Evolutionary conservation across 2,888 invertebrate species (phyloP).

Genomic region (Cephus rjabovi): DNA sequence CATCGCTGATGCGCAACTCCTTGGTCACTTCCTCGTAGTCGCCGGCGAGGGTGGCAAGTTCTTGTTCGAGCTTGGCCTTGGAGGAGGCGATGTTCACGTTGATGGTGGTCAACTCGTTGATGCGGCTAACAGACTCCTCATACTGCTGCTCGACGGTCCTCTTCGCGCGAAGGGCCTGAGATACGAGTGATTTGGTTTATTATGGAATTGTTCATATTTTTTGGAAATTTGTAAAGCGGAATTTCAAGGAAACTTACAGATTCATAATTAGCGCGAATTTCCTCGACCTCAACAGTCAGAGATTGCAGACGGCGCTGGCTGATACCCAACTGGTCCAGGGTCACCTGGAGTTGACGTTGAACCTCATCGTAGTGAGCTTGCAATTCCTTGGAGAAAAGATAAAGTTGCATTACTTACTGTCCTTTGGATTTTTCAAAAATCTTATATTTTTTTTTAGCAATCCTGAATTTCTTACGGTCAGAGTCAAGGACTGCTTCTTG

Average conservation of each 20-base stretch:
- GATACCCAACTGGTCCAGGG: slow-evolving; percentile 92
- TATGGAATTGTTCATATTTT: not conserved
- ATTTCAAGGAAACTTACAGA: slow-evolving; percentile 68
- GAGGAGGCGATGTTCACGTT: slow-evolving; percentile 95
- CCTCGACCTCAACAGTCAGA: slow-evolving; percentile 95
- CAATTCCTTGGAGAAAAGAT: slow-evolving; percentile 75
- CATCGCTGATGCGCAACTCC: slow-evolving; percentile 92
- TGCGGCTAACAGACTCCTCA: slow-evolving; percentile 91
- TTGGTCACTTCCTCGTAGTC: slow-evolving; percentile 99
- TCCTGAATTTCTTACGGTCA: slow-evolving; percentile 71
- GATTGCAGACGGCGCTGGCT: slow-evolving; percentile 92
- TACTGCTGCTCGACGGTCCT: slow-evolving; percentile 89
- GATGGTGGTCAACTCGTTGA: slow-evolving; percentile 94
- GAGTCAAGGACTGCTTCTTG: slow-evolving; percentile 96
- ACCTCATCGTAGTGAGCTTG: slow-evolving; percentile 97
- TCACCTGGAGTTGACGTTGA: slow-evolving; percentile 95
- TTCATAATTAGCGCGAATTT: slow-evolving; percentile 92
- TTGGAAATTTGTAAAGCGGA: not conserved
- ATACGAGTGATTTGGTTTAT: not conserved
- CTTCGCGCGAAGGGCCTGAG: slow-evolving; percentile 89
- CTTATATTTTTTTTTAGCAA: not conserved
- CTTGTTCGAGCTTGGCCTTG: slow-evolving; percentile 96
- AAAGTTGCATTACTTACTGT: not conserved
- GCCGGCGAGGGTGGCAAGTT: slow-evolving; percentile 88
- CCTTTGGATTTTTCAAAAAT: not conserved